Base-by-base conservation (phyloP, 2,113 vertebrate genomes). In the Sclerurus mexicanus region DNA sequence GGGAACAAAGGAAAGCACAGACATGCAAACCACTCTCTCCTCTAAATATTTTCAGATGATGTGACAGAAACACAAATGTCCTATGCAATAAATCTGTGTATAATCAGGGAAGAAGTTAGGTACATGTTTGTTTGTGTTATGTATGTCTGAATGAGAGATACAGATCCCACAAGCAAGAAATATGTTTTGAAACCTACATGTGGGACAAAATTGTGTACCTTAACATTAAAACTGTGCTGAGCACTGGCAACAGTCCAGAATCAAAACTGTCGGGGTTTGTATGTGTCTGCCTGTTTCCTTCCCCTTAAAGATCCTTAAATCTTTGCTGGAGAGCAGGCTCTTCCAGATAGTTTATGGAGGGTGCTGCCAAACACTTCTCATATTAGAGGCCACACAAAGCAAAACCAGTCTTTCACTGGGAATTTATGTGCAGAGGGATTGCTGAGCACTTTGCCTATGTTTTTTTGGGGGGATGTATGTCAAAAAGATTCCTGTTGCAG, bases 111-210 rank as follows among this genome's bases (percentile, higher is more conserved):
- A 52, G 74, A 92, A 35, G 42, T 64, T 94, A 30, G 39, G 56
- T 85, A 47, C 9, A 9, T 89, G 79, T 83, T 89, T 93, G 75
- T 91, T 95, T 96, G 21, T 87, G 60, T 87, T 85, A 52, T 62
- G 19, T 77, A 52, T 66, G 42, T 84, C 52, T 63, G 92, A 95
- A 42, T 50, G 62, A 81, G 81, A 76, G 21, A 31, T 30, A 68
- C 3, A 14, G 40, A 68, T 88, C 52, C n/a, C 7, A 12, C 53
- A 71, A 74, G 73, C 68, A 50, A 91, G 62, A 60, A 62, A 46
- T 20, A 12, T 4, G 1, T 58, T 66, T 53, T 91, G 75, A 94
- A 97, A 93, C 73, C 69, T 73, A 74, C 63, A 53, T 56, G 33
- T 15, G 33, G 42, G 44, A 63, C 73, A 72, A 64, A 4, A 25